These are phyloP conservation scores for Miniopterus natalensis DNA, from an alignment of 2,113 vertebrate species.

Conservation along the genomic window DNA sequence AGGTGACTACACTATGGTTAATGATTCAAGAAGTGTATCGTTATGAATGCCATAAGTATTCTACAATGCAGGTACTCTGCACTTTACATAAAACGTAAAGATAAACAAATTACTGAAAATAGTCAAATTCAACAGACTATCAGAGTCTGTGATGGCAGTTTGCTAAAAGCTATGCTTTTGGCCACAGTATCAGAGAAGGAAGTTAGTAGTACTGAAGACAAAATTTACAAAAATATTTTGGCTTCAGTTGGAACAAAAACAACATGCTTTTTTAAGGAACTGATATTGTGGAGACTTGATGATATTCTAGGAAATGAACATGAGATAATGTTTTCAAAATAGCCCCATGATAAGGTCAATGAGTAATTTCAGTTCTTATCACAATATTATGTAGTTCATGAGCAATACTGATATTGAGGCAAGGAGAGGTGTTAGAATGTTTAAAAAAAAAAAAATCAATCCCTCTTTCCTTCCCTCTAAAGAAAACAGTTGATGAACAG, in stretches of 20 bases:
- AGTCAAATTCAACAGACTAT: neutral
- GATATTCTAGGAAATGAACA: constrained; percentile 84
- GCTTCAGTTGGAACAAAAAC: constrained; percentile 75
- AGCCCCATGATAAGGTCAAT: constrained; percentile 80
- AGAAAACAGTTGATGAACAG: neutral
- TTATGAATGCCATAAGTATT: neutral
- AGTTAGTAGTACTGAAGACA: constrained; percentile 32
- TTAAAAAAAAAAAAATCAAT: accelerated
- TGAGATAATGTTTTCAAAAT: constrained; percentile 89
- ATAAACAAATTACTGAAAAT: neutral
- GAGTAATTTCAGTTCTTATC: constrained; percentile 86
- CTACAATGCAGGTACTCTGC: neutral
- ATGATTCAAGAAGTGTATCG: neutral
- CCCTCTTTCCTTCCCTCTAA: accelerated
- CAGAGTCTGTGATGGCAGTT: neutral
- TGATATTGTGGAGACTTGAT: constrained; percentile 68
- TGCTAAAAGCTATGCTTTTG: neutral
- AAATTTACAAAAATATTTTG: constrained; percentile 62
- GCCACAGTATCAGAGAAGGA: constrained; percentile 1
- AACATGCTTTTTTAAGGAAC: constrained; percentile 76
- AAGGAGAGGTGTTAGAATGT: constrained; percentile 49
- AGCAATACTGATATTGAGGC: constrained; percentile 18
- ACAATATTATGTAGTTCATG: constrained; percentile 60
- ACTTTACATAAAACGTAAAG: neutral
- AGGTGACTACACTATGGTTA: neutral